These are phyloP conservation scores for Sesamia inferens DNA, from an alignment of 2,888 invertebrate species.

Conservation along the genomic window DNA sequence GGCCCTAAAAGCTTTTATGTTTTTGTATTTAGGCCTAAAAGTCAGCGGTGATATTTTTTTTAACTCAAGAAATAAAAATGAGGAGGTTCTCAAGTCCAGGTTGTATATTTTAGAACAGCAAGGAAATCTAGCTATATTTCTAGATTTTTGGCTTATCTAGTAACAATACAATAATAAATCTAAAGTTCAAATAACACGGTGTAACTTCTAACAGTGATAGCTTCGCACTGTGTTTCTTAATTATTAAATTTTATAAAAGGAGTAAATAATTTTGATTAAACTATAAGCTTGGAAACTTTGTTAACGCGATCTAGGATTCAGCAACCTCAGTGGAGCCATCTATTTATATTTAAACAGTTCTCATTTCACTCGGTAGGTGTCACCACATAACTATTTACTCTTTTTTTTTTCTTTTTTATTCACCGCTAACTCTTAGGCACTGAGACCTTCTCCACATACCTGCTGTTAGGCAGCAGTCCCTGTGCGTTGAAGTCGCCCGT, in stretches of 20 bases:
- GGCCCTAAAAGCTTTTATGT: conserved; percentile 1
- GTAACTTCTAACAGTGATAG: neutral
- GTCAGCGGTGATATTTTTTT: conserved; percentile 37
- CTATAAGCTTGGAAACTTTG: neutral
- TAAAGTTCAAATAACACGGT: neutral
- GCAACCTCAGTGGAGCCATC: neutral
- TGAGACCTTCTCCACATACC: conserved; percentile 72
- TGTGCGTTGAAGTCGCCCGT: conserved; percentile 94
- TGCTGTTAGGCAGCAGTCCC: conserved; percentile 83
- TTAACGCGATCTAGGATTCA: neutral
- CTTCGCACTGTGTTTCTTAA: neutral
- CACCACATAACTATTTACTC: neutral
- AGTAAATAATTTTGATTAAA: neutral
- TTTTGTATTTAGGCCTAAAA: conserved; percentile 13
- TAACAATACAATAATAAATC: neutral
- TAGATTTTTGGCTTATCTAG: neutral
- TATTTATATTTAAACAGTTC: neutral
- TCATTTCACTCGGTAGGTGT: neutral
- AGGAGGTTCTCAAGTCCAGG: neutral
- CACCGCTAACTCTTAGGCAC: conserved; percentile 21
- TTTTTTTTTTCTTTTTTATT: neutral
- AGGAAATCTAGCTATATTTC: neutral
- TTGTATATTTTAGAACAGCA: neutral
- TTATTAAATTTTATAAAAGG: neutral
- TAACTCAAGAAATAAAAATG: neutral